Evolutionary conservation across 2,888 invertebrate genomes (phyloP).

Genomic region (Mythimna loreyi): DNA sequence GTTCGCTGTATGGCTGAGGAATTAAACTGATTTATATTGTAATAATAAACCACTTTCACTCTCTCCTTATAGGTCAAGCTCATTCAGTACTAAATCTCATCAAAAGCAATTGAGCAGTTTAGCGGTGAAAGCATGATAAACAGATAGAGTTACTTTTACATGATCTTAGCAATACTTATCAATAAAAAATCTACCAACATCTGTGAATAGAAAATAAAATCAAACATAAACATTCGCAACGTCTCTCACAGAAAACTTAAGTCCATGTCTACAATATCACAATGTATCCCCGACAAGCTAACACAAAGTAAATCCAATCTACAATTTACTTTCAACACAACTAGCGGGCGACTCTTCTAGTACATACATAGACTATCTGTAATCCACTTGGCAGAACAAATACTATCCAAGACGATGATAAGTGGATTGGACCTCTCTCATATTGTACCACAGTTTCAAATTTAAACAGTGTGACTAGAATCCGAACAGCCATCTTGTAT

Average conservation of each 20-base stretch:
- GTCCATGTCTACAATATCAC: conserved; percentile 1
- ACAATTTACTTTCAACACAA: conserved; percentile 56
- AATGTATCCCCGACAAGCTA: conserved; percentile 16
- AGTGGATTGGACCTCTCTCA: conserved; percentile 79
- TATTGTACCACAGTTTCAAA: conserved; percentile 79
- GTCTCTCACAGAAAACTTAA: neutral
- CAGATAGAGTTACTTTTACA: too few species aligned
- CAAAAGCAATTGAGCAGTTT: too few species aligned
- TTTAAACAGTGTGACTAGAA: conserved; percentile 78
- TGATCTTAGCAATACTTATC: too few species aligned
- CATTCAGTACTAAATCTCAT: too few species aligned
- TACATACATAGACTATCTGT: conserved; percentile 28
- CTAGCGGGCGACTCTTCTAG: conserved; percentile 43
- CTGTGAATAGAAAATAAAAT: neutral
- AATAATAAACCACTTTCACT: too few species aligned
- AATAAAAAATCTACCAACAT: too few species aligned
- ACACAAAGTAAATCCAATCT: conserved; percentile 49
- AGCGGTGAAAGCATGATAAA: too few species aligned
- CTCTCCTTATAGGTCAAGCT: too few species aligned
- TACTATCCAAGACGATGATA: conserved; percentile 75
- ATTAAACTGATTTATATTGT: too few species aligned
- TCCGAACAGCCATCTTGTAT: conserved; percentile 56
- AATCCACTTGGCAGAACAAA: conserved; percentile 70
- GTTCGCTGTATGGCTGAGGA: too few species aligned
- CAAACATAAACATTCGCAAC: neutral